Evolutionary conservation across 2,888 invertebrate species (phyloP), one percentile per base, ranked within the genome.

Genomic region (Mythimna albipuncta): DNA sequence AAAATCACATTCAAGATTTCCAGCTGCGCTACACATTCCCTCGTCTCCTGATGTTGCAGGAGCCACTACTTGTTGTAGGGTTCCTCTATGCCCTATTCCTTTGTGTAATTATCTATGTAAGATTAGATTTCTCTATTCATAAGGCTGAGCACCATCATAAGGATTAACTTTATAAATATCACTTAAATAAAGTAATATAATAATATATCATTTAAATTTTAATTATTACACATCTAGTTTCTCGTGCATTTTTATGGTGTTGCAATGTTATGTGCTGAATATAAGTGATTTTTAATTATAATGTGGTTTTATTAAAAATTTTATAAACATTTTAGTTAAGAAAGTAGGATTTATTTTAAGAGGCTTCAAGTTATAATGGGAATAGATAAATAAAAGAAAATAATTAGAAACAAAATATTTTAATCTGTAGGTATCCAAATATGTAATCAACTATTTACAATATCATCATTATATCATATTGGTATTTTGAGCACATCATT

Each of bases 1-100:
- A 99, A 91, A 98, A 98, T 91, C 99, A 99, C 91, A 99, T 99
- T 89, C 98, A 99, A 94, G 98, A 99, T 93, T 98, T 99, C 92
- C 98, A 98, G 93, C 95, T 99, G 58, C 97, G 98, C 80, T 99
- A 99, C 93, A 98, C 97, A 85, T 99, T 99, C 97, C 98, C 98
- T 50, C 97, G 98, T 85, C 92, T 98, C 61, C 96, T 98, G 47
- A 97, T 99, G 97, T 96, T 99, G 58, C 98, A 99, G 90, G 99
- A 99, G 93, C 99, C 99, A 0, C 92, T 99, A 55, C 95, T 99
- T 67, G 98, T 99, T 44, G 98, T 99, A 76, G 97, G 97, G 41
- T 99, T 99, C 87, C 97, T 99, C 84, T 99, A 98, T 92, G 94
- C 98, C 55, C 96, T 99, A 82, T 99, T 99, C 96, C 91, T 99